Evolutionary conservation across 2,888 invertebrate genomes (phyloP).

Genomic region (Agriotes lineatus): DNA sequence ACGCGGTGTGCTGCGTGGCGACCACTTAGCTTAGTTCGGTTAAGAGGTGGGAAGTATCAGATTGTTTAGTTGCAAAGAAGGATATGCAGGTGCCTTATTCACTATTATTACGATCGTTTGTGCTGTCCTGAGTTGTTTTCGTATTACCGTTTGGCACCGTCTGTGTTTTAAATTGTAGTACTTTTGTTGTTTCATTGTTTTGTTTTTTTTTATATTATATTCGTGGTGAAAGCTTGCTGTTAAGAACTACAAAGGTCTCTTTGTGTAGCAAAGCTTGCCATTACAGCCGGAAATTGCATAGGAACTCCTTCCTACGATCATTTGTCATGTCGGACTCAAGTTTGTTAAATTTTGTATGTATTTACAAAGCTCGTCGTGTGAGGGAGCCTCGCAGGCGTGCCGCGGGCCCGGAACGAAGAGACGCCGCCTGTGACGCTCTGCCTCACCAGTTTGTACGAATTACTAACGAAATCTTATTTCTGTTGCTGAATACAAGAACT

Average conservation of each 20-base stretch:
- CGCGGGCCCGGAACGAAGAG: background rate
- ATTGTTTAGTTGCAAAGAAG: background rate
- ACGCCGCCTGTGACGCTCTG: background rate
- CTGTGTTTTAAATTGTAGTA: background rate
- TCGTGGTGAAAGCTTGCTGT: constrained; percentile 10
- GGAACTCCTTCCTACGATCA: background rate
- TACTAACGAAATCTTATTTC: background rate
- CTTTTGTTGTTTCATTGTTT: constrained; percentile 3
- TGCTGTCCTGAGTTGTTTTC: background rate
- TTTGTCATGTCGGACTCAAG: constrained; percentile 11
- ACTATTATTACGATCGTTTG: constrained; percentile 9
- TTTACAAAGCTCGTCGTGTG: constrained; percentile 11
- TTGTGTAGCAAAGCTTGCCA: constrained; percentile 8
- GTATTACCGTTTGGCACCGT: background rate
- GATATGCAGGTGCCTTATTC: constrained; percentile 43
- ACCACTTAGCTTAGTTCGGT: background rate
- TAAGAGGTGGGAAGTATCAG: constrained; percentile 7
- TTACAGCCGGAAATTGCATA: background rate
- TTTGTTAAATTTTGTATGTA: constrained; percentile 20
- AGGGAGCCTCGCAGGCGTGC: background rate
- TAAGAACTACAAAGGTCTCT: background rate
- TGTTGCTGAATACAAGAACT: constrained; percentile 17
- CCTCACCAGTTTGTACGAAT: constrained; percentile 2
- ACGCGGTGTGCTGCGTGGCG: background rate
- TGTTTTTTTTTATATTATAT: constrained; percentile 5